Evolutionary conservation across 2,797 vertebrate species (phyloP), one percentile per base, ranked within the genome.

Genomic region (Notolepis coatsorum): DNA sequence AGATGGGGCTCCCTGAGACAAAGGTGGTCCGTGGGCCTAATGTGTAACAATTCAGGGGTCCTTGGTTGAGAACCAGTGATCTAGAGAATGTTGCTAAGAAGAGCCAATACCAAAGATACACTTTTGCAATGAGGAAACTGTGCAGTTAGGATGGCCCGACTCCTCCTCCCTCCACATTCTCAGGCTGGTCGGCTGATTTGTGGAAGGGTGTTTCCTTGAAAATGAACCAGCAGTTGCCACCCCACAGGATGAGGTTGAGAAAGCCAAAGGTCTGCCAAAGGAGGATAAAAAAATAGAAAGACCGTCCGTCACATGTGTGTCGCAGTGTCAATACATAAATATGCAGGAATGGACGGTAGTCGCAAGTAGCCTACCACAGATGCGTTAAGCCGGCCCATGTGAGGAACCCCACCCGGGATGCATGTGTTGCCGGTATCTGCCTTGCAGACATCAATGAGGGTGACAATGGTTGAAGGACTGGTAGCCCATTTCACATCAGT

Each of bases 161-260:
- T 35, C 23, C 73, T 35, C 23, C 73, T 2, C 37, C 79, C 35
- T 85, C 83, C 42, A 31, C 61, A 17, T 75, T 43, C 39, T 77
- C 62, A 12, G 77, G 75, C 43, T 38, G 89, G 71, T 60, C 74
- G 63, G 62, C 28, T 73, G 79, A 80, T 57, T 92, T 94, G 67
- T 94, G 93, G 92, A 95, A 97, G 0, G 93, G 80, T 1, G 96
- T 98, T 89, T 98, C 96, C 89, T 97, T 96, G 87, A 92, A 98
- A 80, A 97, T 96, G 89, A 97, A 97, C 97, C 97, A 99, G 84
- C 95, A 96, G 90, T 96, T 98, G 51, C 95, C 94, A 2, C 90
- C 91, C 97, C 97, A 98, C 80, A 98, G 88, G 81, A 97, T 90
- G 65, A 98, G 93, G 85, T 96, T 98, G 73, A 98, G 91, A 82